These are phyloP conservation scores for Equus quagga DNA, from an alignment of 2,113 vertebrate species.

Conservation along the genomic window DNA sequence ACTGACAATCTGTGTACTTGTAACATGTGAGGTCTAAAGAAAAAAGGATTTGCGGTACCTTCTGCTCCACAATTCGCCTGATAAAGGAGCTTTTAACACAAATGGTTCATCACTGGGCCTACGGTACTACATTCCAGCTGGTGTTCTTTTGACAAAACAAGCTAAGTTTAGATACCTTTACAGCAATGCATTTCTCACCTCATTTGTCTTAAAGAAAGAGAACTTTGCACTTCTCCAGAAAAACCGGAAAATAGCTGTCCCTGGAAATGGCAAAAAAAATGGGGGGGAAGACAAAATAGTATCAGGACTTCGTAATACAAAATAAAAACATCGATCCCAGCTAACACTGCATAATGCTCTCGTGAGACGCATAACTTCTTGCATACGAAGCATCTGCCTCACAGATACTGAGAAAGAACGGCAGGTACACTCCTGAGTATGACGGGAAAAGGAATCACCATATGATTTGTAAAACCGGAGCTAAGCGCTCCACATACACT, in stretches of 20 bases:
- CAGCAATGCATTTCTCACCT: slow-evolving; percentile 4
- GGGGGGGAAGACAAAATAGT: neutral
- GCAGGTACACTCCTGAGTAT: neutral
- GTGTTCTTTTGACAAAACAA: neutral
- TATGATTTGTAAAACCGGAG: neutral
- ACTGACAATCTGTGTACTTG: neutral
- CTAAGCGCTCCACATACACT: neutral
- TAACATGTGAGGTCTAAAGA: neutral
- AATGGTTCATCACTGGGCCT: neutral
- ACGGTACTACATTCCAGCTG: neutral
- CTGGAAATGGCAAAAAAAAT: neutral
- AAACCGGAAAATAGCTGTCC: neutral
- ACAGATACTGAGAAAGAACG: neutral
- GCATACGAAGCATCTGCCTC: neutral
- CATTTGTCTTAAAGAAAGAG: slow-evolving; percentile 18
- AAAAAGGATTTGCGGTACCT: neutral
- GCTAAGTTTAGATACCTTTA: neutral
- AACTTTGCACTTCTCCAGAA: neutral
- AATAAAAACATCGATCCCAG: neutral
- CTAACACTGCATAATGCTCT: neutral
- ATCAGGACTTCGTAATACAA: neutral
- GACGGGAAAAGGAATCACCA: neutral
- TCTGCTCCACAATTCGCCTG: neutral
- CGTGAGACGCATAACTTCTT: neutral
- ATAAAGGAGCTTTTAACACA: neutral